Evolutionary conservation across 2,797 vertebrate genomes (phyloP).

Genomic region (Poeciliopsis paucimaculata): DNA sequence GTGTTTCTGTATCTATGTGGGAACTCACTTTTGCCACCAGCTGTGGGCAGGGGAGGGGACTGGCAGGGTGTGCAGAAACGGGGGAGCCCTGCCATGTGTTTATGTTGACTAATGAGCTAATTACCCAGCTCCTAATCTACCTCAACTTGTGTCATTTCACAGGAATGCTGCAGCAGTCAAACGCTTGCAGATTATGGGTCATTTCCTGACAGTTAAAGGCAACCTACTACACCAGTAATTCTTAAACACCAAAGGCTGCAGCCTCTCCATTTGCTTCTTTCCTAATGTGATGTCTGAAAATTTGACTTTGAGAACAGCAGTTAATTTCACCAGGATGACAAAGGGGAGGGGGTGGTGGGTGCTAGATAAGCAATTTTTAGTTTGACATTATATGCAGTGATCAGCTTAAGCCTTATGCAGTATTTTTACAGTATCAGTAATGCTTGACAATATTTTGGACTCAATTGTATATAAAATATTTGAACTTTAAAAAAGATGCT

Average conservation of each 20-base stretch:
- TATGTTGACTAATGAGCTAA: conserved; percentile 86
- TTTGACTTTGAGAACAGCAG: conserved; percentile 10
- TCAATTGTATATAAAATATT: neutral
- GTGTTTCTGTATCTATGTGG: conserved; percentile 22
- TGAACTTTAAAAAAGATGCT: neutral
- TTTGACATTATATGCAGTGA: neutral
- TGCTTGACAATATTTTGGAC: neutral
- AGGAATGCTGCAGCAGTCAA: conserved; percentile 84
- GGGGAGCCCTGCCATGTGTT: conserved; percentile 79
- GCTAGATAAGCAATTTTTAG: neutral
- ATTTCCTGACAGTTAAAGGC: conserved; percentile 86
- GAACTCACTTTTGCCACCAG: conserved; percentile 69
- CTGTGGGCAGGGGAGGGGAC: conserved; percentile 63
- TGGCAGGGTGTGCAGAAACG: conserved; percentile 47
- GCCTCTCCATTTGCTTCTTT: conserved; percentile 69
- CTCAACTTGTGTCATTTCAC: conserved; percentile 85
- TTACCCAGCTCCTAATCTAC: conserved; percentile 83
- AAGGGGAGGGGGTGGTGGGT: no score
- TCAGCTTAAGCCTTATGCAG: neutral
- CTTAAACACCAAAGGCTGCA: conserved; percentile 69
- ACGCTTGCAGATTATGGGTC: conserved; percentile 81
- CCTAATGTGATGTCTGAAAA: conserved; percentile 45
- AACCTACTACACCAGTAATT: conserved; percentile 77
- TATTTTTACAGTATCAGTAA: neutral
- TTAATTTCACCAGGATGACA: conserved; percentile 2